A percentile compares a stretch with the other conserved stretches of the same genome.
Evolutionary conservation across 2,113 vertebrate species (phyloP).

Genomic region (Hemiscyllium ocellatum): DNA sequence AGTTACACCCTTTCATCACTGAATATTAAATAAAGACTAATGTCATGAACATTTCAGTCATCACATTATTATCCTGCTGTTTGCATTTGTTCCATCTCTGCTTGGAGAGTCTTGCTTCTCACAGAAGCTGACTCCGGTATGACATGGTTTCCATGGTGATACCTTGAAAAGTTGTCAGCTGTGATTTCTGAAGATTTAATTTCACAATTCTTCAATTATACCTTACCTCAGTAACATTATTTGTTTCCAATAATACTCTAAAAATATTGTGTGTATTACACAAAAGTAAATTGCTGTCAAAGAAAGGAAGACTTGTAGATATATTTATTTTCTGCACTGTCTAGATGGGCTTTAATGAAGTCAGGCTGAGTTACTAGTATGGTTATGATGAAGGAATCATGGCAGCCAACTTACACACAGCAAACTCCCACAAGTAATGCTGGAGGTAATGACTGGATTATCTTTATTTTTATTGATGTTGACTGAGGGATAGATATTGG

Average conservation of each 20-base stretch:
- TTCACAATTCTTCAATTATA: not conserved
- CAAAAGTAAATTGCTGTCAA: not conserved
- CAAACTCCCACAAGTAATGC: not conserved
- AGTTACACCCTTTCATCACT: not conserved
- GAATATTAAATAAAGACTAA: not conserved
- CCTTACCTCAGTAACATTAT: not conserved
- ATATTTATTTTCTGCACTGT: not conserved
- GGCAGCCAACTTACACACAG: not conserved
- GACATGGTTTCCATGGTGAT: not conserved
- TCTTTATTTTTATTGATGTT: not conserved
- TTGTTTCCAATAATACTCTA: not conserved
- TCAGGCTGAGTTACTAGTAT: not conserved
- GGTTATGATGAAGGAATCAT: not conserved
- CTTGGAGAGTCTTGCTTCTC: not conserved
- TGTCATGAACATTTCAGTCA: not conserved
- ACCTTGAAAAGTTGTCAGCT: not conserved
- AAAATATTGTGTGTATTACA: not conserved
- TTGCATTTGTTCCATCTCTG: not conserved
- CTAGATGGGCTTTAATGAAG: not conserved
- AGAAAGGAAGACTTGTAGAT: not conserved
- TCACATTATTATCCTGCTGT: not conserved
- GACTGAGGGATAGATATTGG: not conserved
- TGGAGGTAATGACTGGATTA: not conserved
- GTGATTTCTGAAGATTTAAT: not conserved
- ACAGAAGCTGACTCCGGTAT: not conserved